Evolutionary conservation across 1,140 invertebrate genomes (phyloP), one percentile per base, ranked within the genome.

Genomic region (Saxidomus purpurata): DNA sequence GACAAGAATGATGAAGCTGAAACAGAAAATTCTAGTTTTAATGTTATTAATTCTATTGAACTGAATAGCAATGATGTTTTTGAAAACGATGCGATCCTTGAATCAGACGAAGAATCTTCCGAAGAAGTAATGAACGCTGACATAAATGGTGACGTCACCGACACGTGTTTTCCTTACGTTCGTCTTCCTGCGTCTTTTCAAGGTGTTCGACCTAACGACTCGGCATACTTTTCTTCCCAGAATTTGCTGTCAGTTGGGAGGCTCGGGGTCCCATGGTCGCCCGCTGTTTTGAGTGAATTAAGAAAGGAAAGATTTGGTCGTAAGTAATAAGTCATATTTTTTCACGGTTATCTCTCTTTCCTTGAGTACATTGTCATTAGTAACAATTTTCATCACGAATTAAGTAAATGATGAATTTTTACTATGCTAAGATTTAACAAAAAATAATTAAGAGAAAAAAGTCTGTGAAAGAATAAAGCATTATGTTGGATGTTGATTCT

Each of bases 271-370:
- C 55, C 61, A 52, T 85, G 67, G 61, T 22, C 82, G 3, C 28
- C 63, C 3, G 15, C 61, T 0, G 15, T 74, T 22, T 11, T 85
- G 19, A 22, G 36, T 28, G 82, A 85, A 36, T 25, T 85, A 15
- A 38, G 85, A 63, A 63, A 79, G 28, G 85, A 87, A 43, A 87
- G 71, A 79, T 87, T 87, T 55, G 61, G 61, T 25, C 63, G 82
- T 87, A 77, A 79, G 85, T 79, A 61, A 0, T 74, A 19, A n/a
- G 15, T 52, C 17, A 47, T 47, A 47, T 47, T 47, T 47, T 8
- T 47, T 47, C n/a, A n/a, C n/a, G n/a, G n/a, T n/a, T n/a, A n/a
- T n/a, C n/a, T n/a, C n/a, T n/a, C n/a, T n/a, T n/a, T n/a, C n/a
- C n/a, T n/a, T n/a, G n/a, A n/a, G n/a, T n/a, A n/a, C n/a, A n/a